Conservation (phyloP, 2,797 vertebrate genomes). For the Ciconia nigra region DNA sequence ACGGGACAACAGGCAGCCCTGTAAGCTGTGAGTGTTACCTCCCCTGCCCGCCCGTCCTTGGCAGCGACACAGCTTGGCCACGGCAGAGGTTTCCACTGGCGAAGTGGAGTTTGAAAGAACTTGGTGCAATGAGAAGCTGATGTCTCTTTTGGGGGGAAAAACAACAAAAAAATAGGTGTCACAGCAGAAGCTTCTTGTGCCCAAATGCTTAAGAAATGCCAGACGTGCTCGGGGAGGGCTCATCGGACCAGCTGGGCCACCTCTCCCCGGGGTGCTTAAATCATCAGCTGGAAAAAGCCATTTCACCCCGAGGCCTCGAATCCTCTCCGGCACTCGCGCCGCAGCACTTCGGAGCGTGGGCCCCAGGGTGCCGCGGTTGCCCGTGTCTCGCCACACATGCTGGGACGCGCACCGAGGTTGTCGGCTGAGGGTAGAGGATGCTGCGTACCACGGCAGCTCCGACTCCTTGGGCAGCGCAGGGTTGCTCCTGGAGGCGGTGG, state of each 20-base stretch:
- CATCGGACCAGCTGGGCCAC: not conserved
- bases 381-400: accelerated
- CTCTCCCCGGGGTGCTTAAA: not conserved
- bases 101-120: not conserved
- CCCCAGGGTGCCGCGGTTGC: accelerated
- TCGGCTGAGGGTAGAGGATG: not conserved
- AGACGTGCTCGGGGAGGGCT: accelerated
- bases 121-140: not conserved
- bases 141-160: not conserved
- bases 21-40: not conserved
- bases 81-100: not conserved
- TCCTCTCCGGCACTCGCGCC: accelerated
- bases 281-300: not conserved
- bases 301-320: not conserved
- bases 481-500: not conserved
- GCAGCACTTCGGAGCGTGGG: accelerated
- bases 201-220: not conserved
- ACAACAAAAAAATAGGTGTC: too few relatives aligned
- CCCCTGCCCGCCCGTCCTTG: accelerated
- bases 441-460: accelerated
- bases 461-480: not conserved
- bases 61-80: accelerated
- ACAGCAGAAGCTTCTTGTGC: not conserved
- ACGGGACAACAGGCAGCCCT: accelerated
- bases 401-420: not conserved